Evolutionary conservation across 2,888 invertebrate species (phyloP).

Genomic region (Harpagoxenus sublaevis): DNA sequence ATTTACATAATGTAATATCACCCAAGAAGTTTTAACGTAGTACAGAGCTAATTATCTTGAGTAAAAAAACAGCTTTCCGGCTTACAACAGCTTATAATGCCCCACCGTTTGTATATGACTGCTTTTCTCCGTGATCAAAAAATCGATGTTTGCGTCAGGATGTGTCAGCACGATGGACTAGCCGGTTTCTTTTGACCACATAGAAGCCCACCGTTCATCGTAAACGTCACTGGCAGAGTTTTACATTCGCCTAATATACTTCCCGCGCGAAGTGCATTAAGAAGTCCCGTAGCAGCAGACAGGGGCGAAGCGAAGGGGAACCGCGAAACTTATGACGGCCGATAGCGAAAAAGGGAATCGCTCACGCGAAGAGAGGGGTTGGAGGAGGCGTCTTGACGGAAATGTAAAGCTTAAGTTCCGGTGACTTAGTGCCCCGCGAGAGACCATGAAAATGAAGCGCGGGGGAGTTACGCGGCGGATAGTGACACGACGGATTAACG

Average conservation of each 20-base stretch:
- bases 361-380: not conserved
- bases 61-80: not conserved
- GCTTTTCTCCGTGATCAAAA: conserved; percentile 8
- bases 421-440: conserved; percentile 73
- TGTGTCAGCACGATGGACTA: conserved; percentile 8
- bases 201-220: conserved; percentile 26
- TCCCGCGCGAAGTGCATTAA: conserved; percentile 52
- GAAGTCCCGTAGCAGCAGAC: conserved; percentile 4
- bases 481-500: conserved; percentile 81
- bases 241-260: conserved; percentile 52
- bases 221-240: conserved; percentile 52
- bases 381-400: conserved; percentile 52
- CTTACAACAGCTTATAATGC: conserved; percentile 1
- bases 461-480: conserved; percentile 71
- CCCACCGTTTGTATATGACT: not conserved
- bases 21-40: conserved; percentile 14
- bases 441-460: conserved; percentile 71
- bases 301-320: conserved; percentile 25
- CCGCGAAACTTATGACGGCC: conserved; percentile 52
- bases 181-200: conserved; percentile 29
- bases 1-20: conserved; percentile 30
- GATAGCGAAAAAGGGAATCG: conserved; percentile 56
- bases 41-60: conserved; percentile 10
- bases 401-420: conserved; percentile 77
- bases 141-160: conserved; percentile 23